Percentiles rank a stretch among this genome's conserved stretches.
Evolutionary conservation across 2,888 invertebrate genomes (phyloP).

Genomic region (Unio delphinus): DNA sequence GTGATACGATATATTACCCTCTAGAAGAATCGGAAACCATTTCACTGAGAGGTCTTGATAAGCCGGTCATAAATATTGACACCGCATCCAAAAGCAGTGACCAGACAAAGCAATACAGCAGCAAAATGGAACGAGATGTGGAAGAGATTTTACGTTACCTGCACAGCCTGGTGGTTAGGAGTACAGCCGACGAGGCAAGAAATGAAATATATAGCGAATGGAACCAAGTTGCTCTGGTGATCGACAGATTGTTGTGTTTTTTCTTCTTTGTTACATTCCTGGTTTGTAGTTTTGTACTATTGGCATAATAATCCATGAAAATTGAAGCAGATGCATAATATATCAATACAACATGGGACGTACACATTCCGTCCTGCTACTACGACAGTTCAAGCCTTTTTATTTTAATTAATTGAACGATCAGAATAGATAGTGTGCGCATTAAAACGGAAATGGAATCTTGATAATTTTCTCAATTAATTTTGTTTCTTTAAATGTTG

Average conservation of each 20-base stretch:
- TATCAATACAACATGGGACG: too few species aligned
- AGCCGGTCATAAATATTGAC: conserved; percentile 14
- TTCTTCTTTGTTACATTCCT: conserved; percentile 56
- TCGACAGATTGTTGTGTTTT: conserved; percentile 60
- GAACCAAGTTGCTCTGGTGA: conserved; percentile 65
- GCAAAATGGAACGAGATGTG: conserved; percentile 53
- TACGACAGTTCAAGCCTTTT: too few species aligned
- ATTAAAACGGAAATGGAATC: too few species aligned
- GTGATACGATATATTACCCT: conserved; percentile 57
- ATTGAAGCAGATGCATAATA: conserved; percentile 45
- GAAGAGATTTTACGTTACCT: conserved; percentile 55
- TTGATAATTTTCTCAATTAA: too few species aligned
- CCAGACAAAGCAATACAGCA: conserved; percentile 1
- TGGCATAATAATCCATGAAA: conserved; percentile 28
- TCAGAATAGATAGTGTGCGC: too few species aligned
- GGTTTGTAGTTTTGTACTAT: conserved; percentile 51
- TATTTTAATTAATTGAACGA: too few species aligned
- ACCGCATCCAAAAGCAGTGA: conserved; percentile 2
- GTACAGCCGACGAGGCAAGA: conserved; percentile 38
- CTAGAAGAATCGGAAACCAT: conserved; percentile 57
- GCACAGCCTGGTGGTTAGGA: conserved; percentile 45
- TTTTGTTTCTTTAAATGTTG: too few species aligned
- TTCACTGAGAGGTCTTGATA: conserved; percentile 54
- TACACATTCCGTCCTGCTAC: too few species aligned
- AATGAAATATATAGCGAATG: conserved; percentile 56